Conservation (phyloP, 1,140 invertebrate genomes). For the Zaprionus inermis region DNA sequence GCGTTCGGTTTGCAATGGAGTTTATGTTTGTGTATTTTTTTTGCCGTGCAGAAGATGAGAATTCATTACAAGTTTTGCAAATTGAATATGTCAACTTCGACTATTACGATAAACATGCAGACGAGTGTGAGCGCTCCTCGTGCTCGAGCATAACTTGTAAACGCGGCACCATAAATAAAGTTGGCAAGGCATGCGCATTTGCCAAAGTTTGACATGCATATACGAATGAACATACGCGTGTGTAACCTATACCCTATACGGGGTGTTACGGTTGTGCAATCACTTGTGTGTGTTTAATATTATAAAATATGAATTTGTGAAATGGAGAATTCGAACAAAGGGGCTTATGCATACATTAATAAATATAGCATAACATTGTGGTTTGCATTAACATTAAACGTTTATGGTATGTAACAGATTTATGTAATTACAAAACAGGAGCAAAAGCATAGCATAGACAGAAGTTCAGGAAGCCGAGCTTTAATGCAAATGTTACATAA, state of each 20-base stretch:
- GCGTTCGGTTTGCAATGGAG: constrained; percentile 1
- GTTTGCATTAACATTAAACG: background rate
- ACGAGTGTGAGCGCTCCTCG: constrained; percentile 22
- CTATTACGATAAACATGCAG: constrained; percentile 33
- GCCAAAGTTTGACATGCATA: constrained; percentile 5
- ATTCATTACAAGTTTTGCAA: constrained; percentile 23
- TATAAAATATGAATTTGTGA: background rate
- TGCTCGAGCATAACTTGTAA: constrained; percentile 13
- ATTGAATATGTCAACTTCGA: constrained; percentile 40
- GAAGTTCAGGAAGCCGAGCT: background rate
- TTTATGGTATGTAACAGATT: background rate
- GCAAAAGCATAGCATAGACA: background rate
- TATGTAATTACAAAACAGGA: background rate
- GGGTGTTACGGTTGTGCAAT: background rate
- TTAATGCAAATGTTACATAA: background rate
- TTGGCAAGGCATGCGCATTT: constrained; percentile 24
- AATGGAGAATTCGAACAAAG: background rate
- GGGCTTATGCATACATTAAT: background rate
- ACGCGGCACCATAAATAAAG: constrained; percentile 28
- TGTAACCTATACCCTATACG: background rate
- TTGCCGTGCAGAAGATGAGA: constrained; percentile 24
- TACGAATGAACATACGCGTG: background rate
- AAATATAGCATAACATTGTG: too few species aligned
- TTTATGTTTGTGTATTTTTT: background rate
- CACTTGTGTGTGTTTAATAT: background rate